phyloP scores from a whole-genome alignment of 92 coral and sea anemone genomes.

The Palythoa caribaeorum region DNA sequence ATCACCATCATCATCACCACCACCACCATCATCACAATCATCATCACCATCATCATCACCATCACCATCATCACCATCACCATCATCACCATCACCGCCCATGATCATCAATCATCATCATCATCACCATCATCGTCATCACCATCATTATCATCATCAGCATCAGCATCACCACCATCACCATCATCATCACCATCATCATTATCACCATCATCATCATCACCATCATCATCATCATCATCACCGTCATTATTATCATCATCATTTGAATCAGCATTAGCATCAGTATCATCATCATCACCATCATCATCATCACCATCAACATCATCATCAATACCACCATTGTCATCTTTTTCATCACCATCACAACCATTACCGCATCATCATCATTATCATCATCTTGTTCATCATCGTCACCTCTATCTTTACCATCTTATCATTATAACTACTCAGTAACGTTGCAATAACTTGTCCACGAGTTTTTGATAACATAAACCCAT shows the following conservation, averaged over 20 bases:
- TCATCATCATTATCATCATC: too few relatives aligned
- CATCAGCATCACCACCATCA: neutral
- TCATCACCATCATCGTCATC: too few relatives aligned
- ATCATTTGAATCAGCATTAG: neutral
- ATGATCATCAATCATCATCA: neutral
- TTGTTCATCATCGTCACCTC: too few relatives aligned
- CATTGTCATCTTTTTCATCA: too few relatives aligned
- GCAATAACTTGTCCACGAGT: too few relatives aligned
- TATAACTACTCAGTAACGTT: too few relatives aligned
- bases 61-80: neutral
- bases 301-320: too few relatives aligned
- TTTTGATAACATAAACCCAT: too few relatives aligned
- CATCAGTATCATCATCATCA: neutral
- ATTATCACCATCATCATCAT: neutral
- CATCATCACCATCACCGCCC: neutral
- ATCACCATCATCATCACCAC: neutral
- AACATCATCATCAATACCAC: too few relatives aligned
- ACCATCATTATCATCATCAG: neutral
- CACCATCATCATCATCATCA: neutral
- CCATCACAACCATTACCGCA: too few relatives aligned
- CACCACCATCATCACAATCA: neutral
- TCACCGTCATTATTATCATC: neutral
- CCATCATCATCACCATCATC: neutral
- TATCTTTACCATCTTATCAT: too few relatives aligned
- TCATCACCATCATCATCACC: neutral